A percentile compares a stretch with the other conserved stretches of the same genome.
Evolutionary conservation across 2,888 invertebrate genomes (phyloP).

Genomic region (Priocnemis perturbator): DNA sequence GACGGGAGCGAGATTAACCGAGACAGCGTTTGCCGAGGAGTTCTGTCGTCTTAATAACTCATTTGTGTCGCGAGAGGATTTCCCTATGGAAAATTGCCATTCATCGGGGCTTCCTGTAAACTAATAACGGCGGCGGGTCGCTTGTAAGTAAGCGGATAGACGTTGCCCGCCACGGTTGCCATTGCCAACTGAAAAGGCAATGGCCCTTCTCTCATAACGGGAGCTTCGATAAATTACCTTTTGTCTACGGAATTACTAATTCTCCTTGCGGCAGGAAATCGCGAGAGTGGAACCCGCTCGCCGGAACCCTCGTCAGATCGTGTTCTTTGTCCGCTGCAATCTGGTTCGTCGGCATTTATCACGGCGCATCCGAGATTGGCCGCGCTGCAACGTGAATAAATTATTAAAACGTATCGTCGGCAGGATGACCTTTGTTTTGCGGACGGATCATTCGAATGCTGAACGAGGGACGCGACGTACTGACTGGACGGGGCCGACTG

Average conservation of each 20-base stretch:
- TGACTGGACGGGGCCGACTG: too few relatives aligned
- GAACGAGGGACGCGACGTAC: too few relatives aligned
- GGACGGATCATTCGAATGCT: too few relatives aligned
- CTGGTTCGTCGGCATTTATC: constrained; percentile 35
- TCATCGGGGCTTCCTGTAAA: constrained; percentile 30
- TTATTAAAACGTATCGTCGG: background rate
- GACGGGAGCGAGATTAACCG: too few relatives aligned
- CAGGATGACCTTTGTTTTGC: too few relatives aligned
- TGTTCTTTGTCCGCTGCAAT: constrained; percentile 36
- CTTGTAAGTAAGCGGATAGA: constrained; percentile 29
- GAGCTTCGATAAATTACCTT: constrained; percentile 51
- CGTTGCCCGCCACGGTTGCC: constrained; percentile 8
- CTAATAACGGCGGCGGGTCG: constrained; percentile 37
- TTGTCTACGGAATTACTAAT: constrained; percentile 52
- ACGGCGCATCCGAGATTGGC: constrained; percentile 12
- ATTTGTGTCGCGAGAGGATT: constrained; percentile 15
- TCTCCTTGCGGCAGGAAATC: constrained; percentile 21
- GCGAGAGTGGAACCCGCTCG: constrained; percentile 24
- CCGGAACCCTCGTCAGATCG: constrained; percentile 4
- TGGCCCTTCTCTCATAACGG: constrained; percentile 9
- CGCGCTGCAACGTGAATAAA: constrained; percentile 1
- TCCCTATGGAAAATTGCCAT: constrained; percentile 23
- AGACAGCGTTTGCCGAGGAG: constrained; percentile 5
- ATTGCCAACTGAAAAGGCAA: background rate
- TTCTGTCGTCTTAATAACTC: constrained; percentile 17